Base-by-base conservation (phyloP, 1,140 invertebrate species). In the Drosophila gunungcola region DNA sequence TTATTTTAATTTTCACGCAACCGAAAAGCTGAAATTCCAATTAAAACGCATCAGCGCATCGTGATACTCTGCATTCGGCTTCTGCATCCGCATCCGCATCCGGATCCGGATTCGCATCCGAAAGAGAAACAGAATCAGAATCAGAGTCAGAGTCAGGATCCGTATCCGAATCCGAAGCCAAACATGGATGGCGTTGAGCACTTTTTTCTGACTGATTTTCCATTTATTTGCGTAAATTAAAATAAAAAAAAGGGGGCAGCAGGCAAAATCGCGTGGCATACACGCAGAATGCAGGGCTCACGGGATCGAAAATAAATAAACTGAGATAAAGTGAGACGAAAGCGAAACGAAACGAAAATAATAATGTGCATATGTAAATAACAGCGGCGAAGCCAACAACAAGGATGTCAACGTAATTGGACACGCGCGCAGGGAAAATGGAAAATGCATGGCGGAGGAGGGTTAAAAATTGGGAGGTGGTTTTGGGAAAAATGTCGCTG, bases 301-400 rank as follows among this genome's bases (percentile, higher is more conserved):
- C 58, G 58, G 39, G 42, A 39, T 64, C 65, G 64, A 80, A 83
- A 76, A 89, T 83, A 89, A 88, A 88, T 83, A 88, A 89, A 89
- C 84, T 73, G 73, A 67, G 67, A 84, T 73, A 84, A 84, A 89
- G 76, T 63, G 79, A 65, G 57, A 45, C 64, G 67, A 79, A 78
- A 54, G 72, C 45, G 80, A 80, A 80, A 81, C 45, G 80, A 80
- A 80, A 81, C 45, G 75, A 81, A 77, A 83, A 82, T 78, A 88
- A 88, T 88, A 88, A 88, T 84, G 84, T 78, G 73, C 84, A 89
- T 88, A 88, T 84, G 84, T 74, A 88, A 88, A 88, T 88, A 88
- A 84, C 55, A 69, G 56, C 55, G 21, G 36, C 41, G 42, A 36
- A 25, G 32, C 36, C 73, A 77, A 51, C 62, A 77, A 76, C 73